Conservation (phyloP, 2,888 invertebrate species). For the Punctoribates punctum region DNA sequence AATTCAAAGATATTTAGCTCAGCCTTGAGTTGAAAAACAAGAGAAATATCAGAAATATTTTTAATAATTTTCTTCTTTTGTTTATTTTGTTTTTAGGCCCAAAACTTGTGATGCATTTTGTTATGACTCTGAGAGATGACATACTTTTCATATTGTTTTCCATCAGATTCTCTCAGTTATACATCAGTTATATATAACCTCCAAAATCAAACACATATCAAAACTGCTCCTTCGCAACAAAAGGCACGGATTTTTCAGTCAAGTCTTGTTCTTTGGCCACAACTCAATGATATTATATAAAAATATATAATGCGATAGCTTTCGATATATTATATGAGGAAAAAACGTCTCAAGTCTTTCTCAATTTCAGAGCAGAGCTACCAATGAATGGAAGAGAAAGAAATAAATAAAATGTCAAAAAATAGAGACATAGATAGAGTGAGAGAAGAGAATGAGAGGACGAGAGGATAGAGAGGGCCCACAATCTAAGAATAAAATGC, state of each 20-base stretch:
- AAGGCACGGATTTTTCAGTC: constrained; percentile 3
- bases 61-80: no score
- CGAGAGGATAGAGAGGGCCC: background rate
- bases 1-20: background rate
- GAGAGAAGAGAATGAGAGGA: background rate
- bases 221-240: background rate
- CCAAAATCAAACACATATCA: background rate
- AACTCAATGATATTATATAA: constrained; percentile 22
- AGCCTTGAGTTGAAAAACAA: no score
- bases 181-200: background rate
- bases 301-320: background rate
- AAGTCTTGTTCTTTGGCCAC: constrained; percentile 7
- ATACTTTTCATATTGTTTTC: background rate
- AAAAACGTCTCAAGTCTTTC: no score
- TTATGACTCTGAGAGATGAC: background rate
- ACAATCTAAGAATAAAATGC: background rate
- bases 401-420: constrained; percentile 26
- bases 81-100: background rate
- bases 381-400: background rate
- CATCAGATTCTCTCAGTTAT: background rate
- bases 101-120: background rate
- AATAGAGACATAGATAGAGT: background rate
- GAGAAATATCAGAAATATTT: no score
- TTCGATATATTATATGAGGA: background rate
- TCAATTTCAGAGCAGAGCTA: no score